Base-by-base conservation (phyloP, 2,888 invertebrate species). In the Mythimna impura region DNA sequence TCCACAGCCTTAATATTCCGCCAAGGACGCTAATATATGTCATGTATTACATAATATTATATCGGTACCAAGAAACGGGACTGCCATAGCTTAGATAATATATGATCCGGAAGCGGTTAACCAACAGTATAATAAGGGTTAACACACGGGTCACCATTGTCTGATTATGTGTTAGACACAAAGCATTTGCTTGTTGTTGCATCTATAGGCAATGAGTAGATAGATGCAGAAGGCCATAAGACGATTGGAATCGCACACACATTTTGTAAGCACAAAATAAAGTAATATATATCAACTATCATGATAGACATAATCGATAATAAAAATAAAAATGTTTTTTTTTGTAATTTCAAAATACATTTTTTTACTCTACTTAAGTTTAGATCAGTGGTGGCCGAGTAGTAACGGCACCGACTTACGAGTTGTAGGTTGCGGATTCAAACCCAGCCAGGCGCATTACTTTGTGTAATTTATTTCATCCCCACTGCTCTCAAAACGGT, bases 131-230 rank as follows among this genome's bases (percentile, higher is more conserved):
- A 74, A 65, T 36, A 55, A 25, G 12, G 25, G 54, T n/a, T 34
- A 62, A 60, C 40, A 71, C 14, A 25, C 20, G n/a, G 17, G 8
- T 34, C 52, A n/a, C 20, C 14, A 34, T 43, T 50, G 40, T 34
- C 40, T 74, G 52, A 52, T 63, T 17, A 52, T 43, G 5, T 20
- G 66, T 54, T 43, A 12, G 1, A 55, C 36, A 55, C 36, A 47
- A 76, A 76, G 52, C 76, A 55, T 17, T 62, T 40, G 52, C 52
- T 43, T 34, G 12, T 43, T 75, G 3, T 6, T 14, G 10, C 7
- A 5, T 58, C n/a, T 50, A 8, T 14, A 3, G 34, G 17, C 22
- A 20, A 10, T 36, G 60, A 30, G 14, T 2, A 74, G 34, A 47
- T 3, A 55, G 14, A 0, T 3, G 36, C 67, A 76, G 54, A 76